Base-by-base conservation (phyloP, 2,113 vertebrate species). In the Amphiprion ocellaris region DNA sequence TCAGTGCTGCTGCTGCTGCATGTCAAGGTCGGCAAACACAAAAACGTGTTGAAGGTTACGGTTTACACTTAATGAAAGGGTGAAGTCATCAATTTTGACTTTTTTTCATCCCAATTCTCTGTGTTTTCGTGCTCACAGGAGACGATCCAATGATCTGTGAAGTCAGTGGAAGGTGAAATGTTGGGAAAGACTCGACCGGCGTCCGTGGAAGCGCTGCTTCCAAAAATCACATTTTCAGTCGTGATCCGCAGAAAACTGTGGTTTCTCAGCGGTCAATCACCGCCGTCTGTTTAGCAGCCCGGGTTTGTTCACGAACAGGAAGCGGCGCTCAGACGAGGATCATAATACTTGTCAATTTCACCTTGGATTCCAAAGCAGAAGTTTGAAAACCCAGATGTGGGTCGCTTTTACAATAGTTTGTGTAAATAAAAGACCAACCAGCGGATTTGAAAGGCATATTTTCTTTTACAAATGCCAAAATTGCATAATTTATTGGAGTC, bases 121-220 rank as follows among this genome's bases (percentile, higher is more conserved):
- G 30, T 65, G 8, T 63, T 69, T 66, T 44, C 1, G 0, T 12
- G 54, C 54, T 41, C 69, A 26, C 65, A 2, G 2, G 54, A 69
- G 47, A 49, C 28, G 5, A 62, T 55, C 49, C 41, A 41, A 49
- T 44, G 66, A 41, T 58, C 28, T 83, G 69, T 64, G 24, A 73
- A 79, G 54, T 2, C 12, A 16, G 5, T 59, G 54, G 30, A 46
- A 60, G 62, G 46, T 33, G 30, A 72, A 52, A 33, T 37, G 33
- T 37, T 37, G 33, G 8, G 47, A 53, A 66, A 69, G n/a, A 1
- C 33, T 49, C 11, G 21, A 62, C 47, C 49, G 26, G 50, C 33
- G 41, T 12, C 33, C 15, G 37, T 24, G 3, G 65, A 58, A 26
- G 46, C 17, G 54, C 11, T 1, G 54, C 14, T 68, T 37, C 33